Evolutionary conservation across 2,888 invertebrate genomes (phyloP), one percentile per base, ranked within the genome.

Genomic region (Dione vanillae): DNA sequence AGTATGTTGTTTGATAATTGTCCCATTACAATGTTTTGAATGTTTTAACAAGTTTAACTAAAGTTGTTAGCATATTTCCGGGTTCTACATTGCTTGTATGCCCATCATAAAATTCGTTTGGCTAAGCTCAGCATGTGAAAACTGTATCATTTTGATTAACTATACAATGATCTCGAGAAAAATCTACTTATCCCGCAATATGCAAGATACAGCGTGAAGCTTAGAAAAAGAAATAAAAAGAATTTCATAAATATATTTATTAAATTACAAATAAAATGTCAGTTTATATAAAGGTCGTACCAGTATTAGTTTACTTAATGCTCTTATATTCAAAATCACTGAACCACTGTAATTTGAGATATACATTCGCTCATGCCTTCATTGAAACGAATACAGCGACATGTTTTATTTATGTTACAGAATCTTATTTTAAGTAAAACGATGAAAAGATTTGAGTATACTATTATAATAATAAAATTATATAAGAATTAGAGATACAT

Each of bases 361-460:
- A 56, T 37, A 56, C 19, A 49, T 56, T 12, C 56, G 37, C 16
- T 7, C 56, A 56, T 56, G 37, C 56, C 37, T 56, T 11, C 56
- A 16, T 56, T 56, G 56, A 56, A 56, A 40, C 37, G 37, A 56
- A 56, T 56, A n/a, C 35, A 16, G 16, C 16, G 10, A 37, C 16
- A 37, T 37, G 11, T 10, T 16, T 47, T 47, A 45, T 45, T 45
- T 47, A 16, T 47, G 16, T 47, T 16, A 47, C 47, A 47, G 7
- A 47, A 16, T 47, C 47, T 47, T 47, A 47, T n/a, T 7, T 45
- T n/a, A n/a, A n/a, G 5, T 47, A 2, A n/a, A n/a, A 2, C 16
- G 47, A 47, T 47, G n/a, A 45, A 45, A 45, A n/a, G 45, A 45
- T 45, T 6, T 45, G 5, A 27, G 27, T 27, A 27, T 27, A 27